phyloP scores from a whole-genome alignment of 2,888 invertebrate species.

The Gastrophysa polygoni region DNA sequence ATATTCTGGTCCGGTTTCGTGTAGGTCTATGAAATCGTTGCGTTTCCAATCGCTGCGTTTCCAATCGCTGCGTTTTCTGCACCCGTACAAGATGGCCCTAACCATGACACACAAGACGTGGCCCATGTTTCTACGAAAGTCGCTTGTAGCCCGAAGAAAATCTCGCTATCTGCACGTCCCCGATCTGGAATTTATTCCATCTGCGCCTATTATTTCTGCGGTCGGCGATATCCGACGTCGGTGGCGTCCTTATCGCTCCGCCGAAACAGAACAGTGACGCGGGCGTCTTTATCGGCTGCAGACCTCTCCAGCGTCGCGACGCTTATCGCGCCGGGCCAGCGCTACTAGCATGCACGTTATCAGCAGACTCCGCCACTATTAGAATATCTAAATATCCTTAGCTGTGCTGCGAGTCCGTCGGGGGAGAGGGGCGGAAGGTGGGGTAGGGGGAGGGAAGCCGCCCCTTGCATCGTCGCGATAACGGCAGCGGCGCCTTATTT shows the following conservation, averaged over 20 bases:
- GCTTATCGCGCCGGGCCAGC: constrained; percentile 58
- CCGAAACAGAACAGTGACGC: constrained; percentile 56
- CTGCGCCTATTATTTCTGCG: constrained; percentile 52
- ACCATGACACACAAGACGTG: no score
- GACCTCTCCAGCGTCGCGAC: constrained; percentile 53
- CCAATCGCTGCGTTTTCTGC: no score
- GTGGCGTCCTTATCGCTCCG: constrained; percentile 42
- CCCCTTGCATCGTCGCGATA: constrained; percentile 56
- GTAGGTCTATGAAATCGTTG: no score
- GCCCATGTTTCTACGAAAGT: no score
- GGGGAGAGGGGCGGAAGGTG: constrained; percentile 42
- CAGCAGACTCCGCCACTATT: constrained; percentile 58
- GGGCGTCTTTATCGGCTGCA: constrained; percentile 57
- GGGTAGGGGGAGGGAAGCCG: constrained; percentile 32
- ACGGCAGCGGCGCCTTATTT: constrained; percentile 56
- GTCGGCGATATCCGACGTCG: constrained; percentile 50
- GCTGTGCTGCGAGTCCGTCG: constrained; percentile 45
- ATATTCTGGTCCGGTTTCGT: no score
- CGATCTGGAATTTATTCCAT: constrained; percentile 30
- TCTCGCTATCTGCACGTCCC: constrained; percentile 6
- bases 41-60: no score
- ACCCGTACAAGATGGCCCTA: no score
- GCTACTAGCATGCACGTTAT: constrained; percentile 56
- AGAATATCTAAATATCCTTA: constrained; percentile 60
- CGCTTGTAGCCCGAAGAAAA: background rate